Percentiles rank a stretch among this genome's conserved stretches.
Conservation (phyloP, 2,113 vertebrate genomes). For the Phalacrocorax brasilianus region DNA sequence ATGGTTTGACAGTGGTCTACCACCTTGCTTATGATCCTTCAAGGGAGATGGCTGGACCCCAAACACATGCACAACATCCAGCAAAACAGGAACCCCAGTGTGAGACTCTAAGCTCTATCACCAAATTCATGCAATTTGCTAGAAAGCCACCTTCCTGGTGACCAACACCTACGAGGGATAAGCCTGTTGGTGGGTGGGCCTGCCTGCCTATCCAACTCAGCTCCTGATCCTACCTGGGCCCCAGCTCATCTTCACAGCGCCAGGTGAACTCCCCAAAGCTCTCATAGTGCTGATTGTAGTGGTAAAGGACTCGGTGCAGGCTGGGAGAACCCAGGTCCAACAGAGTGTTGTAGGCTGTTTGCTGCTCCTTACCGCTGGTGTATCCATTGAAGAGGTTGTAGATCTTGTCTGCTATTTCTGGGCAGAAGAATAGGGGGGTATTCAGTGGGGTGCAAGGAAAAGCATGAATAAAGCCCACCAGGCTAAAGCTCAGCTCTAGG, state of each 20-base stretch:
- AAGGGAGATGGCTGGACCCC: neutral
- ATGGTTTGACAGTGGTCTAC: neutral
- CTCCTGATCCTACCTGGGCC: slow-evolving; percentile 83
- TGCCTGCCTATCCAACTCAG: neutral
- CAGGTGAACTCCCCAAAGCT: slow-evolving; percentile 99
- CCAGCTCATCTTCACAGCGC: slow-evolving; percentile 96
- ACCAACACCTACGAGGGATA: neutral
- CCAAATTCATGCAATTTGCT: neutral
- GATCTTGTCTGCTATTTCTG: slow-evolving; percentile 98
- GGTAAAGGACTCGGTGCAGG: slow-evolving; percentile 92
- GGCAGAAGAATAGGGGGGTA: neutral
- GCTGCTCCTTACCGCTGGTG: slow-evolving; percentile 97
- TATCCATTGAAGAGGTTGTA: slow-evolving; percentile 99
- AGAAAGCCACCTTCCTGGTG: neutral
- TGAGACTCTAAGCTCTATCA: neutral
- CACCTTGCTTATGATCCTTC: neutral
- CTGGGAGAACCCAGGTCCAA: slow-evolving; percentile 94
- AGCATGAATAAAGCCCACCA: neutral
- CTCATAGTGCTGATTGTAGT: slow-evolving; percentile 98
- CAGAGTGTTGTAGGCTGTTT: slow-evolving; percentile 96
- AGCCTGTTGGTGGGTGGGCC: neutral
- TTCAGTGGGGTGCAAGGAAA: neutral
- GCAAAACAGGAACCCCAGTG: neutral
- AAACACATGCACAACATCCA: neutral
- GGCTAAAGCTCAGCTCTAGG: neutral